Base-by-base conservation (phyloP, 2,888 invertebrate species). In the Luperina nickerlii region DNA sequence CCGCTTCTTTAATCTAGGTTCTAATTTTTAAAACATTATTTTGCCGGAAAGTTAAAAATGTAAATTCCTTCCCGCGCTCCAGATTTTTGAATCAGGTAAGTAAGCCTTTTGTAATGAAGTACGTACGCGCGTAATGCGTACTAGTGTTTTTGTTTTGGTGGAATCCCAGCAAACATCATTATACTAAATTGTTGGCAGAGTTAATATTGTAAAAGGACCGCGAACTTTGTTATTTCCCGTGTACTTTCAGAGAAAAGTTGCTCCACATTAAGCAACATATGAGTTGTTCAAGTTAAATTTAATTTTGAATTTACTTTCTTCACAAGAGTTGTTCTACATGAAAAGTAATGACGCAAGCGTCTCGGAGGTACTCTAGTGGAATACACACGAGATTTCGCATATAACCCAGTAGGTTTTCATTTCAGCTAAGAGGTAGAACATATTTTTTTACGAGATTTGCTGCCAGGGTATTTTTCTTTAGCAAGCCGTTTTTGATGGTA, bases 61-160 rank as follows among this genome's bases (percentile, higher is more conserved):
- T 92, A 95, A 89, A 95, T 94, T 94, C 92, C 89, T 91, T 92
- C 92, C 91, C 90, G 90, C 91, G 93, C 91, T 91, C 90, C 91
- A 92, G 92, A 91, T 94, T 95, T 93, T 91, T 88, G 91, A 93
- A 93, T 94, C 93, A 87, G 87, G 87, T 90, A 95, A 96, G 93
- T 90, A 95, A 96, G 93, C 95, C 94, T 94, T 94, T 94, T 95
- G 94, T 95, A 95, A 95, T 94, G 94, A 95, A 95, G 93, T 94
- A 92, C 93, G 93, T 94, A 92, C 93, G 92, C 91, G 89, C 80
- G 85, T 88, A 90, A 90, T 90, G 78, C 90, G 91, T 92, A 91
- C 91, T 93, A 90, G 87, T 91, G 91, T 92, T 94, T 94, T 93
- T 92, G 91, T 92, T 93, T 92, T 89, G 82, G 80, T 82, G 82